A percentile compares a stretch with the other conserved stretches of the same genome.
phyloP scores from a whole-genome alignment of 2,113 vertebrate genomes.

The Istiophorus platypterus region DNA sequence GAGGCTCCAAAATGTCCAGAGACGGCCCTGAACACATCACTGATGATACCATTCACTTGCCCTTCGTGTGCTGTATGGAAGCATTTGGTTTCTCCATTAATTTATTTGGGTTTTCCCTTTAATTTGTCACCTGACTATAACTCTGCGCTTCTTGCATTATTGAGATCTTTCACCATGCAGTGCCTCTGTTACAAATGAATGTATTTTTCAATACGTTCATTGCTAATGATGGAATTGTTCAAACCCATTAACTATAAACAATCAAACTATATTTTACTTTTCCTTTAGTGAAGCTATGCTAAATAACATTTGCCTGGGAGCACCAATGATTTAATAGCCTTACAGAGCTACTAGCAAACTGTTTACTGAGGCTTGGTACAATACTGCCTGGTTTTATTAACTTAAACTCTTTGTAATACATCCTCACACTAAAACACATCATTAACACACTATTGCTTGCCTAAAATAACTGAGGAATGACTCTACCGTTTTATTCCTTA shows the following conservation, averaged over 20 bases:
- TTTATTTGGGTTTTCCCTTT: not conserved
- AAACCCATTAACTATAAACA: not conserved
- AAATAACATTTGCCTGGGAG: not conserved
- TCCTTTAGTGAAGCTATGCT: not conserved
- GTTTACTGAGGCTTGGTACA: not conserved
- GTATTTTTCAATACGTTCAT: not conserved
- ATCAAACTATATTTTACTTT: not conserved
- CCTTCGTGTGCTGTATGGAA: not conserved
- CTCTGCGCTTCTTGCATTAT: no score
- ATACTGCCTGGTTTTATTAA: not conserved
- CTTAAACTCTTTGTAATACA: not conserved
- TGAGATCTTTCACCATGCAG: not conserved
- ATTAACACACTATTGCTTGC: not conserved
- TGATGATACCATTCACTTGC: not conserved
- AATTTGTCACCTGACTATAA: not conserved
- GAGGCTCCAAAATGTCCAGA: no score
- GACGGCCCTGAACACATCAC: no score
- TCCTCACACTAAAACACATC: not conserved
- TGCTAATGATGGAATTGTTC: not conserved
- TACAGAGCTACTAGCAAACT: not conserved
- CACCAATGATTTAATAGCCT: not conserved
- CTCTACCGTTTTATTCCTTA: not conserved
- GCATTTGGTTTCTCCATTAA: not conserved
- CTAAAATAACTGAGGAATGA: conserved; percentile 31
- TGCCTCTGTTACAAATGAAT: not conserved